Base-by-base conservation (phyloP, 2,888 invertebrate species). In the Drosophila recens region DNA sequence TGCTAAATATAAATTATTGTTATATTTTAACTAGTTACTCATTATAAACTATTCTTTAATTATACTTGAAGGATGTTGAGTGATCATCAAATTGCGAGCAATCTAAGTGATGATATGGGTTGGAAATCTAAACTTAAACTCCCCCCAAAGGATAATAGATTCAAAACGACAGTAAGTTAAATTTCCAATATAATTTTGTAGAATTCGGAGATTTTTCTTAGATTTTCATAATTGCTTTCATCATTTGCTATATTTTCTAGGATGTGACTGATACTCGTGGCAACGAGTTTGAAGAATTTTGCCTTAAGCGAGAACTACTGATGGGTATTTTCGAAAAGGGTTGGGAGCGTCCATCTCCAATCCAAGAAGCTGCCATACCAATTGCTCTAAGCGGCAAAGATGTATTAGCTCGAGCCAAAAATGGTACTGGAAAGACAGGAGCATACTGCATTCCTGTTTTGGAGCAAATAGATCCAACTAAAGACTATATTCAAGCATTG, bases 251-350 rank as follows among this genome's bases (percentile, higher is more conserved):
- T 20, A 4, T 20, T 3, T 53, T 54, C 91, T 82, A 98, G 98
- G 99, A 99, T 96, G 99, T 99, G 87, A 99, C 99, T 86, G 98
- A 98, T 93, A 98, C 98, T 91, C 96, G 98, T 94, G 99, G 99
- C 90, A 98, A 98, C 94, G 99, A 99, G 93, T 99, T 99, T 94
- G 99, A 99, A 94, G 99, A n/a, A 93, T 99, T 98, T 94, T 99
- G 99, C 93, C 94, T 99, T 84, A 98, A 98, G 94, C 95, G 99
- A 89, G 98, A 98, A 94, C 95, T 99, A 90, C 94, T 99, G 88
- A 99, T 99, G 99, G 99, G 99, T 82, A 99, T 99, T 92, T 99
- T 99, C 93, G 99, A 99, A 93, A 99, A 99, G 94, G 99, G 99
- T 71, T 99, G 98, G 99, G 99, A 99, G 93, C 98, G 98, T 93